A percentile compares a stretch with the other conserved stretches of the same genome.
Evolutionary conservation across 2,888 invertebrate genomes (phyloP).

Genomic region (Panopea generosa): DNA sequence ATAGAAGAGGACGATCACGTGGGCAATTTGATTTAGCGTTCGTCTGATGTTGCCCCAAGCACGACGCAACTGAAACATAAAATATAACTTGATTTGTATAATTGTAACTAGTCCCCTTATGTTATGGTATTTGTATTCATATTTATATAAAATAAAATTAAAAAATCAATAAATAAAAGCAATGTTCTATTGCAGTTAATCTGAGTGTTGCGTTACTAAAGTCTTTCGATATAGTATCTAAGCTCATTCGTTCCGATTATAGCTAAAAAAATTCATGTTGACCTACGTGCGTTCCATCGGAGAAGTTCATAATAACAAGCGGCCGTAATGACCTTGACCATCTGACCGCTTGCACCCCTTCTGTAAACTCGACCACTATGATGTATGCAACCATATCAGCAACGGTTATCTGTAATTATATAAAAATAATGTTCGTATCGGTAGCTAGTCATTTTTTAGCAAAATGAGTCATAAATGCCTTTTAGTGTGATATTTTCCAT

Average conservation of each 20-base stretch:
- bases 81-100: neutral
- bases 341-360: constrained; percentile 22
- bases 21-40: constrained; percentile 53
- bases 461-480: no score
- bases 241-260: no score
- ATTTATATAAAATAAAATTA: no score
- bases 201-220: no score
- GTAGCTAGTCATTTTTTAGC: no score
- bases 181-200: no score
- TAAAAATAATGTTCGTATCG: neutral
- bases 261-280: neutral
- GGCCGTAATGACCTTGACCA: constrained; percentile 50
- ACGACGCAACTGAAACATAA: constrained; percentile 40
- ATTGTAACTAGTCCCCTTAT: no score
- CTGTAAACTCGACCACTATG: constrained; percentile 17
- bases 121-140: no score
- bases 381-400: constrained; percentile 51
- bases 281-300: constrained; percentile 55
- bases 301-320: constrained; percentile 55
- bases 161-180: no score
- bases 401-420: constrained; percentile 42
- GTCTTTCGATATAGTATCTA: no score
- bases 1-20: constrained; percentile 58
- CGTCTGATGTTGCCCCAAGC: constrained; percentile 62
- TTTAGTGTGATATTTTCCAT: no score